Evolutionary conservation across 2,888 invertebrate genomes (phyloP).

Genomic region (Trilocha varians): DNA sequence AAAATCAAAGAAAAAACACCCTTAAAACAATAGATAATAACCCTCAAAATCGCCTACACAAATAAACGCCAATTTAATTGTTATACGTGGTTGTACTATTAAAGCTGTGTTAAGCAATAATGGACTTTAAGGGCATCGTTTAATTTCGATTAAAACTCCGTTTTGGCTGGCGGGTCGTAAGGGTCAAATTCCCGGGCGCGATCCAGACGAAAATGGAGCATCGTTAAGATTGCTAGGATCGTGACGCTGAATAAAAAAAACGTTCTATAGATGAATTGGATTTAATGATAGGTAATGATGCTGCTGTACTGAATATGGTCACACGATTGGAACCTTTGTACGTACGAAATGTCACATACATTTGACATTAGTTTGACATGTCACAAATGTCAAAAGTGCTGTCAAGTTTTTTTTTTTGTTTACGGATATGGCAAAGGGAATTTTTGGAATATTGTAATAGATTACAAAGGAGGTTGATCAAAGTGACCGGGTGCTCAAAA

Average conservation of each 20-base stretch:
- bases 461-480: too few species aligned
- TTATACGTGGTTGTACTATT: slow-evolving; percentile 16
- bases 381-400: neutral
- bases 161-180: slow-evolving; percentile 21
- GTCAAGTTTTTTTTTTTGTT: neutral
- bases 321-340: slow-evolving; percentile 18
- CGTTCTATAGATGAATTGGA: slow-evolving; percentile 29
- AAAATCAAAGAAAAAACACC: slow-evolving; percentile 8
- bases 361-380: slow-evolving; percentile 11
- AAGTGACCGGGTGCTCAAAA: too few species aligned
- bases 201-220: slow-evolving; percentile 46
- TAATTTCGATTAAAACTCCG: neutral
- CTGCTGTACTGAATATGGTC: slow-evolving; percentile 6
- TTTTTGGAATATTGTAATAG: neutral
- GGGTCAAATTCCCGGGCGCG: slow-evolving; percentile 26
- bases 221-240: slow-evolving; percentile 44
- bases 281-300: slow-evolving; percentile 35
- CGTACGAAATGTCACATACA: slow-evolving; percentile 8
- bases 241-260: slow-evolving; percentile 35
- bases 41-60: neutral
- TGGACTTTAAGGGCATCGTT: slow-evolving; percentile 8
- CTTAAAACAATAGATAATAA: neutral
- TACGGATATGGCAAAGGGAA: neutral
- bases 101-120: slow-evolving; percentile 10
- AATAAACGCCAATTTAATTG: slow-evolving; percentile 12